These are phyloP conservation scores for Ophion slaviceki DNA, from an alignment of 2,888 invertebrate species.

Conservation along the genomic window DNA sequence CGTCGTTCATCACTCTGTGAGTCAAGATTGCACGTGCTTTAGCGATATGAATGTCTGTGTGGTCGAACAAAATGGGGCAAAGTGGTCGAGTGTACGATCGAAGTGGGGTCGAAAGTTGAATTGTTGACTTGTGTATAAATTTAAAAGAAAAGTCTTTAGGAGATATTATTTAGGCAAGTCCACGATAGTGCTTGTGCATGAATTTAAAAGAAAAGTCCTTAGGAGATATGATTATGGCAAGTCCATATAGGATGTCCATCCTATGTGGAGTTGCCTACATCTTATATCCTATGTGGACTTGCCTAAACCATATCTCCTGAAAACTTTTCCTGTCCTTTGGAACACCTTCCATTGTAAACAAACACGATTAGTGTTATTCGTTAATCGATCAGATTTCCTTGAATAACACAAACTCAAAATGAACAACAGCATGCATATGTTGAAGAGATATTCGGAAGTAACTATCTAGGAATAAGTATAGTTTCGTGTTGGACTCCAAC, in stretches of 20 bases:
- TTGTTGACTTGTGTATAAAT: neutral
- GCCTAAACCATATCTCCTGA: neutral
- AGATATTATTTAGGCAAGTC: too few relatives aligned
- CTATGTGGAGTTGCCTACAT: neutral
- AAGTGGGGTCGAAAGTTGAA: neutral
- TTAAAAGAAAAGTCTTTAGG: neutral
- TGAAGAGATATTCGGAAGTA: too few relatives aligned
- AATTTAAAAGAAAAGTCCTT: neutral
- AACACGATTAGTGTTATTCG: too few relatives aligned
- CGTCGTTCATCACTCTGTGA: constrained; percentile 2
- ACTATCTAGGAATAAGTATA: too few relatives aligned
- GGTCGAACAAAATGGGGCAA: neutral
- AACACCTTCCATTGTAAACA: too few relatives aligned
- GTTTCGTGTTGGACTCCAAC: too few relatives aligned
- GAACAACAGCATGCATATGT: too few relatives aligned
- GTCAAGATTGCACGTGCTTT: neutral
- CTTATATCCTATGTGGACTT: neutral
- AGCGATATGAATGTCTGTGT: neutral
- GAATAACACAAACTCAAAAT: too few relatives aligned
- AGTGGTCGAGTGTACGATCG: neutral
- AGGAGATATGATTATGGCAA: too few relatives aligned
- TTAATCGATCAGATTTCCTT: too few relatives aligned
- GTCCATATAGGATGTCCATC: too few relatives aligned
- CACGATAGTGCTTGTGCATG: neutral
- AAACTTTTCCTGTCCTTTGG: neutral